A percentile compares a stretch with the other conserved stretches of the same genome.
phyloP scores from a whole-genome alignment of 1,140 invertebrate species.

The Artemia franciscana region DNA sequence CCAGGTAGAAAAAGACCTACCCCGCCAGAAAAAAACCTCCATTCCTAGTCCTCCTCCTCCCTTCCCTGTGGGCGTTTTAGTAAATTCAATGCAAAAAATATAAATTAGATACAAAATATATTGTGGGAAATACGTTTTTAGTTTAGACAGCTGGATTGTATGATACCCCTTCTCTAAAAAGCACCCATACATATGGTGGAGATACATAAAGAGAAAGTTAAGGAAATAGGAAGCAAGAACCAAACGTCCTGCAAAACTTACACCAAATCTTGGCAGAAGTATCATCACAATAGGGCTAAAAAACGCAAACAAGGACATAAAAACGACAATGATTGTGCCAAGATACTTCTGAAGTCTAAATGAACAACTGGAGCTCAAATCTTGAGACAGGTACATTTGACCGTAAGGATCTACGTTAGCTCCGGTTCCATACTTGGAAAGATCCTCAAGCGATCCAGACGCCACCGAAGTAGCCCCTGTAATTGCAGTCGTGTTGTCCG shows the following conservation, averaged over 20 bases:
- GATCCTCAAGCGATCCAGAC: conserved; percentile 75
- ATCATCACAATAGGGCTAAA: conserved; percentile 83
- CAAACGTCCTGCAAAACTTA: conserved; percentile 10
- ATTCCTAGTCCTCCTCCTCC: too few relatives aligned
- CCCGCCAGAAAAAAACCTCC: too few relatives aligned
- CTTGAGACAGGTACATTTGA: conserved; percentile 12
- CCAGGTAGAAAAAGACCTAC: too few relatives aligned
- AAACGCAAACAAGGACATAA: conserved; percentile 58
- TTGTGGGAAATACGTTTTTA: neutral
- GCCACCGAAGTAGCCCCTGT: conserved; percentile 90
- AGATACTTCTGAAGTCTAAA: conserved; percentile 55
- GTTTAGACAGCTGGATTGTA: neutral
- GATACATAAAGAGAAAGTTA: too few relatives aligned
- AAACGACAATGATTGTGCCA: conserved; percentile 43
- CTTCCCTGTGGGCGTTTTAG: too few relatives aligned
- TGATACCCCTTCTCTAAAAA: too few relatives aligned
- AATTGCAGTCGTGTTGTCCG: conserved; percentile 86
- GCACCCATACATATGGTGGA: too few relatives aligned
- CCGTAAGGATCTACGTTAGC: conserved; percentile 5
- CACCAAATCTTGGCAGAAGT: conserved; percentile 61
- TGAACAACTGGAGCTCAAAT: conserved; percentile 18
- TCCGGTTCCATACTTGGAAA: conserved; percentile 18
- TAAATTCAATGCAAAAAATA: neutral
- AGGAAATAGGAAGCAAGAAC: too few relatives aligned
- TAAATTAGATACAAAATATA: neutral